phyloP scores from a whole-genome alignment of 1,140 invertebrate genomes.

The Anastatus disparis region DNA sequence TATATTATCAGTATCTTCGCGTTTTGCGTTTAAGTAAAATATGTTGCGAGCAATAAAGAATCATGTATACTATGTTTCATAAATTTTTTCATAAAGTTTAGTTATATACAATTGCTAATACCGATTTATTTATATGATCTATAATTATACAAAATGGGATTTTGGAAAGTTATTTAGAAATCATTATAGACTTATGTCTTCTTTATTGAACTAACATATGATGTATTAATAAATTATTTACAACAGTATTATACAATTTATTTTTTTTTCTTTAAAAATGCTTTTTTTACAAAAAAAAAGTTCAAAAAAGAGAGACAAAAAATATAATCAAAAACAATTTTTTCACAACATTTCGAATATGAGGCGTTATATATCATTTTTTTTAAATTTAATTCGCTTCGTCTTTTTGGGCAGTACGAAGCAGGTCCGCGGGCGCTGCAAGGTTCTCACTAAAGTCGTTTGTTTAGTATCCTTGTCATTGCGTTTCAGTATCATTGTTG shows the following conservation, averaged over 20 bases:
- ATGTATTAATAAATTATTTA: constrained; percentile 66
- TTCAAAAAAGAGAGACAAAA: constrained; percentile 28
- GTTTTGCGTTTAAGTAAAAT: constrained; percentile 3
- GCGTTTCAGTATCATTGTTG: neutral
- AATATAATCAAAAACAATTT: constrained; percentile 34
- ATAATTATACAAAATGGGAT: constrained; percentile 24
- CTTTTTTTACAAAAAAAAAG: constrained; percentile 25
- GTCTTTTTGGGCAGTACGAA: constrained; percentile 41
- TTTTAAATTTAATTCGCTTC: constrained; percentile 30
- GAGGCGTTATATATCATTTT: constrained; percentile 5
- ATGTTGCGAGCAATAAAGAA: constrained; percentile 21
- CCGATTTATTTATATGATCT: constrained; percentile 13
- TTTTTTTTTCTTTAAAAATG: constrained; percentile 23
- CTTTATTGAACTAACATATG: constrained; percentile 58
- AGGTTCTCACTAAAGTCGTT: neutral
- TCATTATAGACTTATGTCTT: constrained; percentile 43
- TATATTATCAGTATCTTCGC: constrained; percentile 27
- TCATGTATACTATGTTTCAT: constrained; percentile 9
- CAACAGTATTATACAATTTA: constrained; percentile 55
- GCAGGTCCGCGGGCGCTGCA: constrained; percentile 17
- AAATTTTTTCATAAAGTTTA: neutral
- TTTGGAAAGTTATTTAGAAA: constrained; percentile 47
- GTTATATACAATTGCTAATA: constrained; percentile 25
- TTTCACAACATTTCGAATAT: constrained; percentile 24
- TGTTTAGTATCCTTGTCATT: neutral